Conservation (phyloP, 2,113 vertebrate genomes). For the Ictalurus punctatus region DNA sequence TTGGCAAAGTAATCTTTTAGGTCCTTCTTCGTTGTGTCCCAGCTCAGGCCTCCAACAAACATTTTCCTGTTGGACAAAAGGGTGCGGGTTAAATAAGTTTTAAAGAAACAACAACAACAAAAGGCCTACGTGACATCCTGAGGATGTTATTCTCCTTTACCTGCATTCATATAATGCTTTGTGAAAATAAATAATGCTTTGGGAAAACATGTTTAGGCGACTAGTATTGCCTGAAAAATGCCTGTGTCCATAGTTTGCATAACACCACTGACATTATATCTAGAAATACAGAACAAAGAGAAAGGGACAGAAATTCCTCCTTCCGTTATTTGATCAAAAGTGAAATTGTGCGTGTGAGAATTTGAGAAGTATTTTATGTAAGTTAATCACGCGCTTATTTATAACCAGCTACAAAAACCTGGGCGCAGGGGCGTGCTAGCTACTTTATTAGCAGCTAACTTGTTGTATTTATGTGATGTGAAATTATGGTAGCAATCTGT, state of each 20-base stretch:
- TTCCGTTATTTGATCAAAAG: background rate
- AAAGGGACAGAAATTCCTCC: background rate
- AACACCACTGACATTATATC: background rate
- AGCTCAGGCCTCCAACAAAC: constrained; percentile 98
- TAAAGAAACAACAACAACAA: background rate
- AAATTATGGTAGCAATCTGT: background rate
- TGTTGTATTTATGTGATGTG: background rate
- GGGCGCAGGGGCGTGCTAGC: background rate
- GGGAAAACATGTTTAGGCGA: too few relatives aligned
- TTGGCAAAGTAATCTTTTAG: constrained; percentile 98
- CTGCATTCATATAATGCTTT: background rate
- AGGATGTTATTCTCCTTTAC: background rate
- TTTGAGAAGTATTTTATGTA: background rate
- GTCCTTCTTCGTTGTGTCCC: constrained; percentile 99
- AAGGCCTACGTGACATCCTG: background rate
- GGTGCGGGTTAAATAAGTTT: background rate
- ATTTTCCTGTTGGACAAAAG: constrained; percentile 82
- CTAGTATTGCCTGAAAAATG: background rate
- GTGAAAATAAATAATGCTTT: background rate
- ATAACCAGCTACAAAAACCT: background rate
- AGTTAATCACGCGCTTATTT: too few relatives aligned
- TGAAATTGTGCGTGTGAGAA: background rate
- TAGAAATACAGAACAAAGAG: background rate
- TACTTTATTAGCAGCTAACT: background rate
- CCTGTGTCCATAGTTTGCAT: background rate